These are phyloP conservation scores for Campaea margaritaria DNA, from an alignment of 2,888 invertebrate genomes.

Conservation along the genomic window DNA sequence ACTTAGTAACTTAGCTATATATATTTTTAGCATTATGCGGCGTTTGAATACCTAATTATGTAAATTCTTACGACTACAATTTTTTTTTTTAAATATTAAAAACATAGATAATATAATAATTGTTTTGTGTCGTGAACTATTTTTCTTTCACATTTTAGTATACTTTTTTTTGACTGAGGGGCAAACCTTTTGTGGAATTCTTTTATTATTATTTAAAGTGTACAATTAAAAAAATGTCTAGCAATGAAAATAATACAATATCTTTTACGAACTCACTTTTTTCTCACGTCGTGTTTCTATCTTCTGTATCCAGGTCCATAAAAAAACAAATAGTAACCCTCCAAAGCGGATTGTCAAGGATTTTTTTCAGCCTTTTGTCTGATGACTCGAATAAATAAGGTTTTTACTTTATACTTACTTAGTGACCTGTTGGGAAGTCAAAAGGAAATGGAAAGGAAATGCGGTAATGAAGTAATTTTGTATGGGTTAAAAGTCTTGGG, in stretches of 20 bases:
- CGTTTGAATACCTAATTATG: no score
- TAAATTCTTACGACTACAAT: no score
- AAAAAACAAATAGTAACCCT: conserved; percentile 31
- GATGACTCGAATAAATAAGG: conserved; percentile 49
- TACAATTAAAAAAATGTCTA: no score
- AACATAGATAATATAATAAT: no score
- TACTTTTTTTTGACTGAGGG: no score
- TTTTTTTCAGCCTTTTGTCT: conserved; percentile 43
- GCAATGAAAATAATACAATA: neutral
- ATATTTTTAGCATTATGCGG: no score
- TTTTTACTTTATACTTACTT: conserved; percentile 39
- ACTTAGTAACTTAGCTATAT: no score
- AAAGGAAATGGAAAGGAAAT: conserved; percentile 29
- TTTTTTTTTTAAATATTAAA: no score
- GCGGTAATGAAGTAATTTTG: conserved; percentile 32
- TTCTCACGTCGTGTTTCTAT: neutral
- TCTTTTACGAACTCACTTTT: neutral
- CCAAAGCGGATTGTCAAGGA: conserved; percentile 42
- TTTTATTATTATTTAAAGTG: no score
- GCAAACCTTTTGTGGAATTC: no score
- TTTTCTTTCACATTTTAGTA: no score
- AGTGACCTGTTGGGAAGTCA: conserved; percentile 39
- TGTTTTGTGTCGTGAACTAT: no score
- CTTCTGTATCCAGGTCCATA: neutral
- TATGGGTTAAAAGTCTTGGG: conserved; percentile 15